A percentile compares a stretch with the other conserved stretches of the same genome.
Evolutionary conservation across 2,113 vertebrate genomes (phyloP).

Genomic region (Heterochromis multidens): DNA sequence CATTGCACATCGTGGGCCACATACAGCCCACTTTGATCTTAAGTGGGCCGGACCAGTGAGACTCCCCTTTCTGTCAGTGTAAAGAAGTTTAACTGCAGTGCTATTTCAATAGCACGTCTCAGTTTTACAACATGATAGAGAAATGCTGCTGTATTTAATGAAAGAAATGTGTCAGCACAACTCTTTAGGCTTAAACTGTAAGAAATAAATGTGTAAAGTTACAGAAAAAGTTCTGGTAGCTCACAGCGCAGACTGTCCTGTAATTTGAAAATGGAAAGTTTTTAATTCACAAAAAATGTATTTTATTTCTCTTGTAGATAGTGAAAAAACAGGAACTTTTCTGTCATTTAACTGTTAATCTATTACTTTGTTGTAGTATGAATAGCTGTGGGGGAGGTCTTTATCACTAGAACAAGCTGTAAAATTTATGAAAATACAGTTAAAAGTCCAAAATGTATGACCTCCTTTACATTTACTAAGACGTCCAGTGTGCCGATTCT

Average conservation of each 20-base stretch:
- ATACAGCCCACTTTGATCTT: no score
- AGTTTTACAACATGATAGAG: not conserved
- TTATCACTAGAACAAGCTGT: not conserved
- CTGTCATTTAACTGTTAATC: not conserved
- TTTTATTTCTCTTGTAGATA: not conserved
- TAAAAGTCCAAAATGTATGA: not conserved
- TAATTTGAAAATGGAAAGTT: not conserved
- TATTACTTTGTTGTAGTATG: not conserved
- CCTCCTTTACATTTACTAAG: not conserved
- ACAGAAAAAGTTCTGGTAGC: not conserved
- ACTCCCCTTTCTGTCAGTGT: no score
- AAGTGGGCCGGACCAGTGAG: no score
- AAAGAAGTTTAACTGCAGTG: no score
- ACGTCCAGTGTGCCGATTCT: not conserved
- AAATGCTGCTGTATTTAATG: not conserved
- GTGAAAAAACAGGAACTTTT: fast-evolving
- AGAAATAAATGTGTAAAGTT: not conserved
- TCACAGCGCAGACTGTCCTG: not conserved
- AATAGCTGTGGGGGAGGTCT: not conserved
- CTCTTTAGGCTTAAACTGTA: not conserved
- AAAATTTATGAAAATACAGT: not conserved
- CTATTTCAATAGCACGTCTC: not conserved
- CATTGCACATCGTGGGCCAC: no score
- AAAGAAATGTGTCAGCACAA: not conserved
- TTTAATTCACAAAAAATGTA: not conserved